Conservation (phyloP, 2,797 vertebrate genomes). For the Botia almorhae region DNA sequence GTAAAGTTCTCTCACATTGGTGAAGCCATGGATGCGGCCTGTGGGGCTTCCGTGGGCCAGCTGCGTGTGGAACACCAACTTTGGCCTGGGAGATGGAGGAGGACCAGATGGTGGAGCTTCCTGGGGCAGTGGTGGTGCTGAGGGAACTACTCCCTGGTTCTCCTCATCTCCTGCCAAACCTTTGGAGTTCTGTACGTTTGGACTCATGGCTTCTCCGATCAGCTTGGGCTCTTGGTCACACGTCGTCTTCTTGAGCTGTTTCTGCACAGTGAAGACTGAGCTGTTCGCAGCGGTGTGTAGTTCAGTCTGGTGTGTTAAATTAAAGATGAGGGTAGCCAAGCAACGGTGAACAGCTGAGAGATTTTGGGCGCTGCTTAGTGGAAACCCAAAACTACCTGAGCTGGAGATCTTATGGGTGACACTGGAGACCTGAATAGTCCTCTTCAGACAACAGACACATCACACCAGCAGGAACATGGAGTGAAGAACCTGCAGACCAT, state of each 20-base stretch:
- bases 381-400: slow-evolving; percentile 73
- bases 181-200: slow-evolving; percentile 66
- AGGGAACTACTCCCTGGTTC: slow-evolving; percentile 54
- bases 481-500: slow-evolving; percentile 35
- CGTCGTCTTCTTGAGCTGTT: slow-evolving; percentile 66
- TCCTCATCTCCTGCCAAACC: slow-evolving; percentile 64
- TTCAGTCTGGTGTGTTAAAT: slow-evolving; percentile 70
- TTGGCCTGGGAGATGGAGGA: slow-evolving; percentile 78
- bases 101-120: slow-evolving; percentile 68
- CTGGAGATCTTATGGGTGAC: slow-evolving; percentile 70
- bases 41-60: slow-evolving; percentile 95
- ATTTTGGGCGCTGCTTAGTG: slow-evolving; percentile 63
- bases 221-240: slow-evolving; percentile 81
- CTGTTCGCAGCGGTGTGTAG: slow-evolving; percentile 46
- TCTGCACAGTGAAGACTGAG: slow-evolving; percentile 66
- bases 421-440: slow-evolving; percentile 68
- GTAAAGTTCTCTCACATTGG: slow-evolving; percentile 96
- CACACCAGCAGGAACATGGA: slow-evolving; percentile 54
- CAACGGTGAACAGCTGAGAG: slow-evolving; percentile 74
- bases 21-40: slow-evolving; percentile 92
- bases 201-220: slow-evolving; percentile 81
- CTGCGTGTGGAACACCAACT: slow-evolving; percentile 95
- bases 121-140: slow-evolving; percentile 65
- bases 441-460: slow-evolving; percentile 63
- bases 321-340: slow-evolving; percentile 77